Evolutionary conservation across 2,888 invertebrate species (phyloP).

Genomic region (Lasioglossum figueresi): DNA sequence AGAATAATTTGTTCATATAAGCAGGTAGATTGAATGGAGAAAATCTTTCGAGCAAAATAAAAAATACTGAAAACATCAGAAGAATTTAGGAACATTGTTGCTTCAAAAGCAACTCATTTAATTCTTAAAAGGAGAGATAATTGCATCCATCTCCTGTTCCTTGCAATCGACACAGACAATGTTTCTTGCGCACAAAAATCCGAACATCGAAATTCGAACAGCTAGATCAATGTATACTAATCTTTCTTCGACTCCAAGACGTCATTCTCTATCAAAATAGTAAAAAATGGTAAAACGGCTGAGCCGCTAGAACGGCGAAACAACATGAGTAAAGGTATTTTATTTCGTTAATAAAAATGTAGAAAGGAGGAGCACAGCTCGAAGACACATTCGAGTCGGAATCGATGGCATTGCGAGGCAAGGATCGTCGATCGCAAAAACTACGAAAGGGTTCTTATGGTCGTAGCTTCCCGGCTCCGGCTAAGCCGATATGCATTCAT

Average conservation of each 20-base stretch:
- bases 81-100: not conserved
- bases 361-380: not conserved
- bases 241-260: not conserved
- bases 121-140: not conserved
- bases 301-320: not conserved
- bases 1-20: not conserved
- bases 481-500: constrained; percentile 84
- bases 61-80: not conserved
- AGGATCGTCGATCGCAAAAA: constrained; percentile 46
- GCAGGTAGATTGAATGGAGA: not conserved
- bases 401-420: constrained; percentile 31
- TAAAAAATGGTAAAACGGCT: not conserved
- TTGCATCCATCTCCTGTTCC: not conserved
- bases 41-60: not conserved
- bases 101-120: not conserved
- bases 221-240: not conserved
- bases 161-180: not conserved
- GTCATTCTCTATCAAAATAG: not conserved
- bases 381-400: constrained; percentile 6
- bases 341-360: not conserved
- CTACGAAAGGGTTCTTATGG: constrained; percentile 78
- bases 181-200: not conserved
- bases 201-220: not conserved
- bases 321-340: not conserved
- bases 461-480: constrained; percentile 74